Evolutionary conservation across 2,797 vertebrate genomes (phyloP).

Genomic region (Scolopax rusticola): DNA sequence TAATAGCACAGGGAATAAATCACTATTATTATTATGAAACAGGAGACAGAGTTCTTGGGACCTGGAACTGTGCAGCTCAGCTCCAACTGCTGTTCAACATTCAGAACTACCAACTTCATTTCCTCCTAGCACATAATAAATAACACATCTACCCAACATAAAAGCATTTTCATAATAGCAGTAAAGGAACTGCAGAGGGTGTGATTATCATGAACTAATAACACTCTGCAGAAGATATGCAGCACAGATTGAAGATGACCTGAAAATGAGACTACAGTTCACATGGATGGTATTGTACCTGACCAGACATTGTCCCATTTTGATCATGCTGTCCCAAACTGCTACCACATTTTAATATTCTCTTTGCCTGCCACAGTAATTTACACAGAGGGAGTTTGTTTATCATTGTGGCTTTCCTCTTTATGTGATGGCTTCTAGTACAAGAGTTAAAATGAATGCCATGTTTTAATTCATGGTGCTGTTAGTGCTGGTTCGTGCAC

Average conservation of each 20-base stretch:
- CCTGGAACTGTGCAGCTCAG: neutral
- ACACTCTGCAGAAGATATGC: neutral
- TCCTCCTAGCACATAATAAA: conserved; percentile 68
- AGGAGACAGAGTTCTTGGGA: conserved; percentile 60
- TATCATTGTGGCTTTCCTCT: neutral
- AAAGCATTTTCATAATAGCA: conserved; percentile 62
- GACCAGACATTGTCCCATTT: neutral
- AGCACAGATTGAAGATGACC: neutral
- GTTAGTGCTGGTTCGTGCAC: neutral
- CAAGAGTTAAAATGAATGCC: neutral
- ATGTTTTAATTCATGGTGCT: neutral
- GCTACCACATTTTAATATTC: neutral
- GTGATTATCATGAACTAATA: conserved; percentile 56
- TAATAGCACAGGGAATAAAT: conserved; percentile 66
- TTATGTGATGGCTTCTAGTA: neutral
- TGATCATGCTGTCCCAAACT: neutral
- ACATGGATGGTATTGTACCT: neutral
- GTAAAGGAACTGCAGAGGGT: conserved; percentile 62
- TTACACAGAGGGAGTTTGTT: neutral
- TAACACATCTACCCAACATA: conserved; percentile 60
- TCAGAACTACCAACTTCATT: conserved; percentile 71
- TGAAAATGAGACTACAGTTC: neutral
- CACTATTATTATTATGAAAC: conserved; percentile 60
- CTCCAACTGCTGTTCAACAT: conserved; percentile 63
- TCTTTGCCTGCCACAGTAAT: neutral